Evolutionary conservation across 92 coral and sea anemone species (phyloP), one percentile per base, ranked within the genome.

Genomic region (Actinostola sp.): DNA sequence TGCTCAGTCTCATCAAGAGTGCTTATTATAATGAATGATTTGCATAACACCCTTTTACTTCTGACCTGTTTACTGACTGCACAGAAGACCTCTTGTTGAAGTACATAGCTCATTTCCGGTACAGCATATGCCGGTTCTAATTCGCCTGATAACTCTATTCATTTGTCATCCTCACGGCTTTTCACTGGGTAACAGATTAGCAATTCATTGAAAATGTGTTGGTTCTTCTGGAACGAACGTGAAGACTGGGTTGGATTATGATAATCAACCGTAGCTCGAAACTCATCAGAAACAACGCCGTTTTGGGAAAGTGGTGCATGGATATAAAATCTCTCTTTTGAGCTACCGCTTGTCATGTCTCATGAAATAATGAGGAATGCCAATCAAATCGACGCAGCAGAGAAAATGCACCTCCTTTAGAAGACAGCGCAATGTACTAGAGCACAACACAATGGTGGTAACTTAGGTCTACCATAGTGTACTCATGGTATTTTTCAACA

Each of bases 51-150:
- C 11, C n/a, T 42, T 62, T n/a, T n/a, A n/a, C 68, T 62, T 30
- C 9, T 27, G 68, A 30, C 53, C 53, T 43, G 21, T 67, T 67
- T 67, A 39, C 31, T 24, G 42, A 45, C 38, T 44, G 46, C 39
- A 67, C 68, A 62, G 68, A 62, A 30, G 60, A 43, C 23, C 41
- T 52, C 38, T 67, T 67, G 75, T 32, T 30, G 63, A 49, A 48
- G 19, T 51, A 70, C 75, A 70, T 64, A 70, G 48, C 46, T 70
- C 38, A 70, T 70, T 70, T 70, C 75, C 75, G 75, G 75, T 32
- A 24, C 19, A 10, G 6, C 52, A 70, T 35, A 50, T 39, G 45
- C 71, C 24, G 32, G 56, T 49, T 11, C 52, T 38, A 44, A 35
- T 27, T 3, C 74, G 28, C 20, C 27, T 44, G 56, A 70, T 70